phyloP scores from a whole-genome alignment of 1,140 invertebrate species.

The Paramacrobiotus metropolitanus region DNA sequence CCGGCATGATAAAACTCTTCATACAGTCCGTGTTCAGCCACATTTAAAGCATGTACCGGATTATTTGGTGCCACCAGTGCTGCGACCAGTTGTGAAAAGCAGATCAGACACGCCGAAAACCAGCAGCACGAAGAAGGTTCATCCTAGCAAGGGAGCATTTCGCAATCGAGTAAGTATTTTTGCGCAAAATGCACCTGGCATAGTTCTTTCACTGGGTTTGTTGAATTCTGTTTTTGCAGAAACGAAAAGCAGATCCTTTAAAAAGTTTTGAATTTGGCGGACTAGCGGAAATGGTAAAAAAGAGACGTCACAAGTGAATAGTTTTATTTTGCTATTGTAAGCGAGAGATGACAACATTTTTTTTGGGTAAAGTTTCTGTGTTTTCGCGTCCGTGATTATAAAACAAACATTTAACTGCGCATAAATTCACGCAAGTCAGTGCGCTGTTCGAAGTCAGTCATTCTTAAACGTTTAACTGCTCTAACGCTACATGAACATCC shows the following conservation, averaged over 20 bases:
- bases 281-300: slow-evolving; percentile 8
- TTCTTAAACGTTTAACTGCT: background rate
- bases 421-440: background rate
- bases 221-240: slow-evolving; percentile 17
- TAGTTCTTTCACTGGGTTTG: no score
- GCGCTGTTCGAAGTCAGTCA: background rate
- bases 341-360: background rate
- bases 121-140: slow-evolving; percentile 11
- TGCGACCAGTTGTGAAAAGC: slow-evolving; percentile 26
- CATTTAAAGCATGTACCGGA: slow-evolving; percentile 80
- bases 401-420: background rate
- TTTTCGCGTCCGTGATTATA: background rate
- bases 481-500: background rate
- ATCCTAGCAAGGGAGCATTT: slow-evolving; percentile 18
- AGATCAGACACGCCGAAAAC: slow-evolving; percentile 18
- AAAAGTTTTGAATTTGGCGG: slow-evolving; percentile 22
- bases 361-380: background rate
- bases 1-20: slow-evolving; percentile 68
- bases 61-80: slow-evolving; percentile 44
- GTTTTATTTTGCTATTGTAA: background rate
- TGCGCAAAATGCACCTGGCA: no score
- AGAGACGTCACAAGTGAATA: background rate
- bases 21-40: slow-evolving; percentile 52
- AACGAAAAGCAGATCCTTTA: slow-evolving; percentile 21
- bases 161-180: slow-evolving; percentile 21